Evolutionary conservation across 1,140 invertebrate genomes (phyloP), one percentile per base, ranked within the genome.

Genomic region (Hyles vespertilio): DNA sequence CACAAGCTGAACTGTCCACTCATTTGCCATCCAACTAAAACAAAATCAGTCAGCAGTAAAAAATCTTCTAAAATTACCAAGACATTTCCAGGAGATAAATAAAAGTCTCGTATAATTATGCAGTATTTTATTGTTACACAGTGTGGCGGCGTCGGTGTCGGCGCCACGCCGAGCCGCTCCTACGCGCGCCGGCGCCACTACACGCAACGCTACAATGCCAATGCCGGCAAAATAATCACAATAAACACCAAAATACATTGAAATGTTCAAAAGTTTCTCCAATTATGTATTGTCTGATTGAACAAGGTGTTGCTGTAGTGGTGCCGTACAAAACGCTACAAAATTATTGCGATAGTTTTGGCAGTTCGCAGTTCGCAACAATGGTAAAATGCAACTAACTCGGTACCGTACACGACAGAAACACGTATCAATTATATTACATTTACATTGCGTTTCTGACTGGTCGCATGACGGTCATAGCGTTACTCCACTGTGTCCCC

Each of bases 371-470:
- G 83, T 86, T 82, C 74, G 80, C 85, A 84, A 84, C 75, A 84
- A 84, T 84, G 82, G 84, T 87, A 86, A 84, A 87, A 87, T 85
- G 83, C 83, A 87, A 82, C 78, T 81, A 84, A 82, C 72, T 77
- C 68, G 65, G 69, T 34, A 53, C 54, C 32, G 4, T 70, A 66
- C 62, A 72, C 67, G 74, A 77, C 77, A 78, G 74, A 79, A 77
- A 79, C 75, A 72, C 68, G 61, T 79, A 79, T 72, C 74, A 68
- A 72, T 72, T 80, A 84, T 87, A 84, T 87, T 87, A 87, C 82
- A 87, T 61, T 70, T 11, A 66, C 52, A 54, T 63, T 63, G 60
- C 60, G 68, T 84, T 69, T 71, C 75, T 69, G 61, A 56, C 47
- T 49, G 52, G 49, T 32, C 36, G 51, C 11, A 40, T 5, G 36